Evolutionary conservation across 2,888 invertebrate genomes (phyloP), one percentile per base, ranked within the genome.

Genomic region (Drosophila phalerata): DNA sequence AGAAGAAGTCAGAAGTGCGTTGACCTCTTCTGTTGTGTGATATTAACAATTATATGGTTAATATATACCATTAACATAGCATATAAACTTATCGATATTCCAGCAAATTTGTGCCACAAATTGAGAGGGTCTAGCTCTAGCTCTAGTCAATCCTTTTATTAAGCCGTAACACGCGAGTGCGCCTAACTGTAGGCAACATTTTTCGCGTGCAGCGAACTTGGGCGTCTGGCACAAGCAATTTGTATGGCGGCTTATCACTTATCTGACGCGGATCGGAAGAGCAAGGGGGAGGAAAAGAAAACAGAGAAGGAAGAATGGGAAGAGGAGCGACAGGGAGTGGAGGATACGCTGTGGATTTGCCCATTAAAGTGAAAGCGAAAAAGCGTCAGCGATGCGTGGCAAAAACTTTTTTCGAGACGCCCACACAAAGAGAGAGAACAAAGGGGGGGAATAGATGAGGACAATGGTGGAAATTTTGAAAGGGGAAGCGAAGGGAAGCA

Each of bases 181-280:
- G 37, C 68, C 62, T 28, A 5, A 11, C 34, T 68, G 62, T 64
- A 77, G 77, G 73, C 73, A 69, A 66, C 38, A 57, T 43, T 55
- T 30, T 55, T 22, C n/a, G 69, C 58, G 56, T 66, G 66, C 65
- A 40, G 57, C 64, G 13, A 64, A 19, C 49, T 56, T 38, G 51
- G 56, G 47, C 57, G 67, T 65, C 61, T 62, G 67, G 70, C 67
- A 40, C 48, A 45, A 60, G 72, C 75, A 83, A 79, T 88, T 84
- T 85, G 69, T 70, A 72, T 61, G 64, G 79, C 85, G 76, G 80
- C 85, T 82, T 84, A 84, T 84, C 88, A 84, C 83, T 85, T 88
- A 88, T 85, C 85, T 87, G 47, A 57, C 66, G 56, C 42, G 43
- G 38, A 34, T 30, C n/a, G 38, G 6, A 11, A 25, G n/a, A 6